phyloP scores from a whole-genome alignment of 2,113 vertebrate genomes.

The Equus quagga region DNA sequence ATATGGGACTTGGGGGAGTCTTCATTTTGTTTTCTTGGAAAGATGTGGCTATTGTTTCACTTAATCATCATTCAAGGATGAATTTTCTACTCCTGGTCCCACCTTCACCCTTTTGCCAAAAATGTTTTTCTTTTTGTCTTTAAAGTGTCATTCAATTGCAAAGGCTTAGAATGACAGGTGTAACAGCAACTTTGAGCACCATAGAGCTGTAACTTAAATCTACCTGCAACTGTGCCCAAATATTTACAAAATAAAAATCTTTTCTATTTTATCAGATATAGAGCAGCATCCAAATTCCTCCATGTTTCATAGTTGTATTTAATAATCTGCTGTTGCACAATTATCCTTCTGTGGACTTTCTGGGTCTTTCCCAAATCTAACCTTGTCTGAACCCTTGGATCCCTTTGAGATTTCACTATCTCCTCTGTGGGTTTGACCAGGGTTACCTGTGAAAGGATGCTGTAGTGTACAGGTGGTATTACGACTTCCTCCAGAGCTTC shows the following conservation, averaged over 20 bases:
- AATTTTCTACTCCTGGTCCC: background rate
- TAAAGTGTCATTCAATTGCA: background rate
- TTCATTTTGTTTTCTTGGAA: background rate
- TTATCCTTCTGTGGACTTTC: background rate
- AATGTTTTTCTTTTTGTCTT: background rate
- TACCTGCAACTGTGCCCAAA: background rate
- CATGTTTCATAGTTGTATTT: background rate
- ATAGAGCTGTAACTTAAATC: background rate
- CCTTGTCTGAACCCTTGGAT: background rate
- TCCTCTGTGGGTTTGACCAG: background rate
- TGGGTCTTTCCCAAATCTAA: background rate
- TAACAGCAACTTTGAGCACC: background rate
- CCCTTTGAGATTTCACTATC: background rate
- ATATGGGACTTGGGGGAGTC: background rate
- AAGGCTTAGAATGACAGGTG: background rate
- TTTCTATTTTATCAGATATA: background rate
- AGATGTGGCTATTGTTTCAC: background rate
- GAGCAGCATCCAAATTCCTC: background rate
- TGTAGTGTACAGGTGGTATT: fast-evolving
- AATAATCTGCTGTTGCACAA: background rate
- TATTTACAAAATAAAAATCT: background rate
- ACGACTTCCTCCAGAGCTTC: background rate
- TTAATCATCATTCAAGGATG: background rate
- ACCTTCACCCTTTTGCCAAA: background rate
- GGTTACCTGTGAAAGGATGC: background rate